Base-by-base conservation (phyloP, 2,888 invertebrate genomes). In the Cabera pusaria region DNA sequence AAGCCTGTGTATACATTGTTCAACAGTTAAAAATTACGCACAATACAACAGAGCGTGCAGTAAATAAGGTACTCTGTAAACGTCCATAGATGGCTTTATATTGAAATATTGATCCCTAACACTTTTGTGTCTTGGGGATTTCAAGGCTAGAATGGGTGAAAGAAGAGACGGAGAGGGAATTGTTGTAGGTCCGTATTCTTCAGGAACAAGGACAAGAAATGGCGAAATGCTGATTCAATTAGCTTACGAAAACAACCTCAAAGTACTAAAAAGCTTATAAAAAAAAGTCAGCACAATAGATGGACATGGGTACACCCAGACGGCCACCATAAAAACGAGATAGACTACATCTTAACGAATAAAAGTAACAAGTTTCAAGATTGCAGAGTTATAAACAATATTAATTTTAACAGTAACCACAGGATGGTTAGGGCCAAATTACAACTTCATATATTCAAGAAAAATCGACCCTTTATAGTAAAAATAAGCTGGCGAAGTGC, bases 391-490 rank as follows among this genome's bases (percentile, higher is more conserved):
- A 32, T 51, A 7, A 25, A 36, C 1, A 43, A 37, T n/a, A 4
- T 44, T 1, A 44, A 51, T 14, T 51, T 48, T 16, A 42, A 48
- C 17, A 48, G 38, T 20, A 48, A 51, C 24, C 51, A 51, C 17
- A 38, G 48, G 43, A 45, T 48, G 48, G 23, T 45, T 0, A 38
- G 48, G 41, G 45, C 43, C 11, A 22, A 22, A 6, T 7, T 47
- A 3, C 28, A 37, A 20, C 10, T n/a, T n/a, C n/a, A n/a, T n/a
- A n/a, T n/a, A n/a, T n/a, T 8, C 8, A 11, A 31, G 6, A 22
- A 31, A 3, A 21, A 2, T 2, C 12, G 8, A 21, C 14, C 21
- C 6, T 14, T 21, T 7, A 27, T 6, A 6, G 6, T 7, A n/a
- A 6, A 18, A 5, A 10, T 2, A 18, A 18, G n/a, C 0, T 9